phyloP scores from a whole-genome alignment of 2,888 invertebrate species.

The Siphonodentalium dalli region DNA sequence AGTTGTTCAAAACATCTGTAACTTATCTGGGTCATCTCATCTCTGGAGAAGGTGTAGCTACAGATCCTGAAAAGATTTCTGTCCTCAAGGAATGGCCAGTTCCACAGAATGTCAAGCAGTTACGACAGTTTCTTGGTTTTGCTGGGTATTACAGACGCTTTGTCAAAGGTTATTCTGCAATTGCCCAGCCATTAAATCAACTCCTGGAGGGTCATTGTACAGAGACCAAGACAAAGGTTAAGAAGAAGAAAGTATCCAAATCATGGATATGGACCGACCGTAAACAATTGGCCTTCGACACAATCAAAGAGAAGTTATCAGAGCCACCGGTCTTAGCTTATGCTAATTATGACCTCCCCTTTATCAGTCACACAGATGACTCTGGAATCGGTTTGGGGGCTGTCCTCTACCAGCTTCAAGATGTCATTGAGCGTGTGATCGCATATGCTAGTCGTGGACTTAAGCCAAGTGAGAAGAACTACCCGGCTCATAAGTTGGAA shows the following conservation, averaged over 20 bases:
- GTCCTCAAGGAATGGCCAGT: slow-evolving; percentile 6
- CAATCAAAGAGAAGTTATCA: background rate
- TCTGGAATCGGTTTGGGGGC: slow-evolving; percentile 8
- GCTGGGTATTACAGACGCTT: slow-evolving; percentile 6
- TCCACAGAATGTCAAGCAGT: background rate
- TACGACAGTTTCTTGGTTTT: background rate
- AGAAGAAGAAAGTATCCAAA: no score
- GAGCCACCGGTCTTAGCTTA: slow-evolving; percentile 4
- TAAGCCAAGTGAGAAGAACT: slow-evolving; percentile 3
- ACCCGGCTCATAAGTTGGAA: slow-evolving; percentile 18
- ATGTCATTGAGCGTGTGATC: slow-evolving; percentile 1
- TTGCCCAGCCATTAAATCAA: slow-evolving; percentile 2
- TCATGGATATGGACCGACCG: background rate
- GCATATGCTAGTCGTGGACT: slow-evolving; percentile 14
- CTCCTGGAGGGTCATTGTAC: background rate
- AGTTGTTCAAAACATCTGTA: slow-evolving; percentile 4
- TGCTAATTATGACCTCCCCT: slow-evolving; percentile 11
- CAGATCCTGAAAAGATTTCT: slow-evolving; percentile 5
- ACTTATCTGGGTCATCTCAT: slow-evolving; percentile 10
- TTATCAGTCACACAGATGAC: slow-evolving; percentile 17
- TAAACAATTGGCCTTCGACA: slow-evolving; percentile 2
- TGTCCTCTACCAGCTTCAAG: slow-evolving; percentile 14
- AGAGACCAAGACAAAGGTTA: background rate
- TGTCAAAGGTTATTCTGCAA: slow-evolving; percentile 1
- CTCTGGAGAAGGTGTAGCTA: slow-evolving; percentile 1